Base-by-base conservation (phyloP, 2,113 vertebrate species). In the Calyptomena viridis region DNA sequence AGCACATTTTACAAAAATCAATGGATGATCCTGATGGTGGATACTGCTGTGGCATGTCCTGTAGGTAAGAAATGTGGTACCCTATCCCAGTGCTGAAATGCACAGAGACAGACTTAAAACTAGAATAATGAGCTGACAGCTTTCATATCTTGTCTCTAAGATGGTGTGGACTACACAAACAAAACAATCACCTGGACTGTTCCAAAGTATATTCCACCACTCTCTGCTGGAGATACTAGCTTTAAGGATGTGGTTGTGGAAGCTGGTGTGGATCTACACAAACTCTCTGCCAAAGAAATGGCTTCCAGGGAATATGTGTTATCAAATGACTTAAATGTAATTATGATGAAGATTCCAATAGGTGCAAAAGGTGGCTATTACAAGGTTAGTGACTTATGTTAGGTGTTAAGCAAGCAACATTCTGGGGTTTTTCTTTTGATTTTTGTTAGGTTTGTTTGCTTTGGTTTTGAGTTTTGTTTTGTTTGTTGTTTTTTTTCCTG, bases 341-440 rank as follows among this genome's bases (percentile, higher is more conserved):
- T 99, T 52, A 58, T 89, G 11, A 11, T 98, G 63, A 93, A 94
- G 62, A 95, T 99, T 74, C 98, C 98, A 40, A 39, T 98, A 37
- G 98, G 98, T 49, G 98, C 98, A 35, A 71, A 90, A 17, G 98
- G 98, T 71, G 98, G 98, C 22, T 96, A 96, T 94, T 99, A 97
- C 47, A 99, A 99, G 98, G 98, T 99, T 37, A 23, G 96, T 88
- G 5, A 9, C 2, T 78, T 64, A 1, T 1, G 8, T 68, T 39
- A 37, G 27, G 7, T 37, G 11, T 2, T 11, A 73, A 2, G 4
- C 13, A 75, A 42, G 23, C 50, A 60, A 5, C 18, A 31, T 42
- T n/a, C 24, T 23, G 9, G 17, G 11, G 8, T 17, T 3, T 37
- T 47, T 46, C 44, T 46, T 46, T 46, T 46, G 44, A 8, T 47